A percentile compares a stretch with the other conserved stretches of the same genome.
Evolutionary conservation across 1,140 invertebrate species (phyloP).

Genomic region (Anoplophora glabripennis): DNA sequence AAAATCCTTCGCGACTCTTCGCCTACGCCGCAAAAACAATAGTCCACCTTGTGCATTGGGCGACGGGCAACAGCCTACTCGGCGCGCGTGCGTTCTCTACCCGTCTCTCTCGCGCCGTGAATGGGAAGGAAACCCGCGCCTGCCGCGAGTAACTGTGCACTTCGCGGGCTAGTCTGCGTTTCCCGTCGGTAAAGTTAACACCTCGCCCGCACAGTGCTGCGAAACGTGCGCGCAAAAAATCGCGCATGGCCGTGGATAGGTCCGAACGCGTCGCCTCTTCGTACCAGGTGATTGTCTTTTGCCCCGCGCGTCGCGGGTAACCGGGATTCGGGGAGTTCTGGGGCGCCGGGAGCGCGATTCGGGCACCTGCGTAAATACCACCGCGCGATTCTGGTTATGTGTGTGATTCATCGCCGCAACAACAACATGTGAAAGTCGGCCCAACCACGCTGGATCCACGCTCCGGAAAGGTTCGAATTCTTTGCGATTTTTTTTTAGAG

Average conservation of each 20-base stretch:
- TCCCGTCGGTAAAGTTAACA: too few species aligned
- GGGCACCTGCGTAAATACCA: slow-evolving; percentile 10
- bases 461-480: slow-evolving; percentile 21
- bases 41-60: slow-evolving; percentile 34
- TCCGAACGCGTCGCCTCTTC: background rate
- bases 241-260: background rate
- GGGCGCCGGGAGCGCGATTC: background rate
- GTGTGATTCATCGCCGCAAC: slow-evolving; percentile 16
- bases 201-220: slow-evolving; percentile 2
- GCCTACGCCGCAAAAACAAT: slow-evolving; percentile 27
- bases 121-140: slow-evolving; percentile 1
- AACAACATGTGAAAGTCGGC: slow-evolving; percentile 23
- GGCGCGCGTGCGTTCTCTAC: slow-evolving; percentile 23
- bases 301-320: background rate
- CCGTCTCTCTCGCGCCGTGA: slow-evolving; percentile 18
- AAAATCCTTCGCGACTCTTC: slow-evolving; percentile 29
- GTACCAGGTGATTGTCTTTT: background rate
- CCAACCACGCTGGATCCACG: background rate
- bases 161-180: too few species aligned
- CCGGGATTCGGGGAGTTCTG: background rate
- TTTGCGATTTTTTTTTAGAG: background rate
- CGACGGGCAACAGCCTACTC: slow-evolving; percentile 28
- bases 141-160: background rate
- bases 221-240: slow-evolving; percentile 10
- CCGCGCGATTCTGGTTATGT: background rate